Conservation (phyloP, 2,888 invertebrate genomes). For the Chesias legatella region DNA sequence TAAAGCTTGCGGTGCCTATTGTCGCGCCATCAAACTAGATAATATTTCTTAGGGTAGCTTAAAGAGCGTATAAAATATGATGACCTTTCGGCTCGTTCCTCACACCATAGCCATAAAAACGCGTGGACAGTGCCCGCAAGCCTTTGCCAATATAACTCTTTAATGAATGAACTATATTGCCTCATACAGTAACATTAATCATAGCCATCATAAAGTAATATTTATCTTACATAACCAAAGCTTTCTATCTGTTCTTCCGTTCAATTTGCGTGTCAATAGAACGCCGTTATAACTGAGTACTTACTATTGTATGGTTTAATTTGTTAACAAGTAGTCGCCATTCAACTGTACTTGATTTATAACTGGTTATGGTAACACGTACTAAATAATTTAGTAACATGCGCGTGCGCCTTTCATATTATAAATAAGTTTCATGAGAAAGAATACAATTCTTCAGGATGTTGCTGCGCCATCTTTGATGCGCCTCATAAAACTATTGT, state of each 20-base stretch:
- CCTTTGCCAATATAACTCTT: slow-evolving; percentile 30
- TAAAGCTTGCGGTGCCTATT: no score
- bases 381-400: no score
- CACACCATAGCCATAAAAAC: no score
- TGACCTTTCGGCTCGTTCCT: no score
- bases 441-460: no score
- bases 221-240: slow-evolving; percentile 26
- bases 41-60: no score
- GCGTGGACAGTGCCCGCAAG: slow-evolving; percentile 13
- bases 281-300: slow-evolving; percentile 25
- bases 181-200: slow-evolving; percentile 29
- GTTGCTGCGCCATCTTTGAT: no score
- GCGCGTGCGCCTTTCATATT: no score
- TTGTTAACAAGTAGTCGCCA: slow-evolving; percentile 23
- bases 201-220: slow-evolving; percentile 23
- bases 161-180: slow-evolving; percentile 38
- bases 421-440: no score
- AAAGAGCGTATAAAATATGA: no score
- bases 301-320: slow-evolving; percentile 24
- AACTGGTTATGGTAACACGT: slow-evolving; percentile 4
- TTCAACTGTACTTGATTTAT: slow-evolving; percentile 11
- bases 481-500: no score
- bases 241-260: slow-evolving; percentile 33
- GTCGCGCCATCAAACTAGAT: no score
- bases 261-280: slow-evolving; percentile 32